These are phyloP conservation scores for Drosophila prostipennis DNA, from an alignment of 2,888 invertebrate genomes.

Conservation along the genomic window DNA sequence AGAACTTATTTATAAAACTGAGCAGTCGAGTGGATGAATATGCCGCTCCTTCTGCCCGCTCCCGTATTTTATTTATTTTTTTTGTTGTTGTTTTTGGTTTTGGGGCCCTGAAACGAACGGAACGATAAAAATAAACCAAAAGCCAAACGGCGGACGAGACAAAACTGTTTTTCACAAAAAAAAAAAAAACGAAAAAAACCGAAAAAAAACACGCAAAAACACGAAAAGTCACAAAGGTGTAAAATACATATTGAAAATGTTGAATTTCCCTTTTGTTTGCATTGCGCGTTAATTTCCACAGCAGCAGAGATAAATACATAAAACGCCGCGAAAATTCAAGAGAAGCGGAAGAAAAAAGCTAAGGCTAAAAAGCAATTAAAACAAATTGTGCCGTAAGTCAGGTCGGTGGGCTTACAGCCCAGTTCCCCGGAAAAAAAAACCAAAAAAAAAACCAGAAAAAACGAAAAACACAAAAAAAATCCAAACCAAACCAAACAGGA, in stretches of 20 bases:
- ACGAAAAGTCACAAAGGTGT: slow-evolving; percentile 46
- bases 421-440: slow-evolving; percentile 24
- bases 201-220: not conserved
- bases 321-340: slow-evolving; percentile 23
- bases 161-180: slow-evolving; percentile 26
- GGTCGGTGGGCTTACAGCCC: slow-evolving; percentile 66
- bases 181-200: not conserved
- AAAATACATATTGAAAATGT: slow-evolving; percentile 39
- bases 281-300: slow-evolving; percentile 40
- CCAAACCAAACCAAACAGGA: slow-evolving; percentile 13
- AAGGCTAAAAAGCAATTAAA: slow-evolving; percentile 73
- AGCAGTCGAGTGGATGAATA: slow-evolving; percentile 73
- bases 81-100: not conserved
- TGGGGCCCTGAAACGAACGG: slow-evolving; percentile 29
- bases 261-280: slow-evolving; percentile 31
- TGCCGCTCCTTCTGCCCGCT: slow-evolving; percentile 30
- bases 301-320: slow-evolving; percentile 37
- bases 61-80: slow-evolving; percentile 16
- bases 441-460: slow-evolving; percentile 2
- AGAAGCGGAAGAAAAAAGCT: slow-evolving; percentile 20
- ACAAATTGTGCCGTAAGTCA: slow-evolving; percentile 74
- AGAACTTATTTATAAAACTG: slow-evolving; percentile 69
- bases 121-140: slow-evolving; percentile 44
- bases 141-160: slow-evolving; percentile 37
- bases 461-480: slow-evolving; percentile 5